Percentiles rank a stretch among this genome's conserved stretches.
These are phyloP conservation scores for Actenoides lindsayi DNA, from an alignment of 2,113 vertebrate genomes.

Conservation along the genomic window DNA sequence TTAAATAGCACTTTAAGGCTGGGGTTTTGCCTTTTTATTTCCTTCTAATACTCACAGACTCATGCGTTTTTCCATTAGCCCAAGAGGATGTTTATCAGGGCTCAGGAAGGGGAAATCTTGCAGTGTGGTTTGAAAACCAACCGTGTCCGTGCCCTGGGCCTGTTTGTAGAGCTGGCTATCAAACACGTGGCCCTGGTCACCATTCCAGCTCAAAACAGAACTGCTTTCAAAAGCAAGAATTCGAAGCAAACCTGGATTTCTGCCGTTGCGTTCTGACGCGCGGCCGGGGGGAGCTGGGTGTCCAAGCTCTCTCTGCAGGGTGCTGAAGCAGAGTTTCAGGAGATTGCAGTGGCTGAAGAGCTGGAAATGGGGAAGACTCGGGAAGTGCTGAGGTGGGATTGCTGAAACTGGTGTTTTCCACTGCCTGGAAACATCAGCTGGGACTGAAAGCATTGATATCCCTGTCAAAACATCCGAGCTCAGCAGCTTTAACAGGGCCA, in stretches of 20 bases:
- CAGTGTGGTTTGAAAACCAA: background rate
- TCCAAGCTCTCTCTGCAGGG: background rate
- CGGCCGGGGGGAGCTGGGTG: background rate
- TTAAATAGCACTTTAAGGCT: background rate
- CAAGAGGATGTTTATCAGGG: background rate
- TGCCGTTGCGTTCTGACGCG: fast-evolving
- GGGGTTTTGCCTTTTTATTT: background rate
- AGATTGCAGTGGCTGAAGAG: background rate
- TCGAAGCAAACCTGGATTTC: background rate
- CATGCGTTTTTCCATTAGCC: background rate
- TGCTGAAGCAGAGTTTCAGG: background rate
- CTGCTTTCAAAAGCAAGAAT: background rate
- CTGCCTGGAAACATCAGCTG: background rate
- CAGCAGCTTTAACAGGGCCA: background rate
- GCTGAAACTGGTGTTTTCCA: background rate
- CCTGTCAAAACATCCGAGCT: background rate
- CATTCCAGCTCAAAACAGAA: background rate
- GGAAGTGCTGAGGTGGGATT: background rate
- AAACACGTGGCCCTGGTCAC: background rate
- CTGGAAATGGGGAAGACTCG: background rate
- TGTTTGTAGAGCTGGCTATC: background rate
- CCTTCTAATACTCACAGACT: background rate
- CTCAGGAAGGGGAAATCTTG: background rate
- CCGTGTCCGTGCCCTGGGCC: fast-evolving
- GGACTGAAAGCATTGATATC: background rate